Conservation (phyloP, 2,888 invertebrate genomes). For the Elegia similella region DNA sequence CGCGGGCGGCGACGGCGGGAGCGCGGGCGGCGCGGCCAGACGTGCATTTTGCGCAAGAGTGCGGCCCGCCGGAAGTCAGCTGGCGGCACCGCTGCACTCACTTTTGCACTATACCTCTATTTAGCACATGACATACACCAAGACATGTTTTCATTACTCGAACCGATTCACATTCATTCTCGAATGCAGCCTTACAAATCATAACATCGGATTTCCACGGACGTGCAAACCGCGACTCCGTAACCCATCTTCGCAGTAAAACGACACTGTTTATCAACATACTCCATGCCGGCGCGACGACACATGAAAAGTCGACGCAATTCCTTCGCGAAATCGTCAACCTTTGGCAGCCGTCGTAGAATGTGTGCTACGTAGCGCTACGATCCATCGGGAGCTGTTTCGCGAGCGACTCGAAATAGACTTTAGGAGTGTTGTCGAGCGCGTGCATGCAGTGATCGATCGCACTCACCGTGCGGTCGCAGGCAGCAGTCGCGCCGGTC, state of each 20-base stretch:
- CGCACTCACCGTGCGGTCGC: constrained; percentile 79
- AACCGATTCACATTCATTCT: constrained; percentile 42
- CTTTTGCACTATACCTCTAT: constrained; percentile 13
- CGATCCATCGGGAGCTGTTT: constrained; percentile 55
- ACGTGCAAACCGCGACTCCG: constrained; percentile 31
- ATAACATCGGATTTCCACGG: constrained; percentile 53
- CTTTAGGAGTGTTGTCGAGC: constrained; percentile 57
- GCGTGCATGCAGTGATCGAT: constrained; percentile 72
- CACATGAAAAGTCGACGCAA: constrained; percentile 52
- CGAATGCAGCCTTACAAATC: constrained; percentile 48
- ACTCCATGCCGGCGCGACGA: constrained; percentile 44
- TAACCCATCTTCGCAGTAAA: constrained; percentile 56
- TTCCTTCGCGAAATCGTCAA: constrained; percentile 50
- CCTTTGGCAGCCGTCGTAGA: constrained; percentile 44
- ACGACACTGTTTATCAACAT: constrained; percentile 77
- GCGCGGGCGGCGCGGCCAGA: constrained; percentile 30
- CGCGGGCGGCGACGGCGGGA: constrained; percentile 31
- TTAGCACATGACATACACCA: constrained; percentile 13
- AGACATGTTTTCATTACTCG: constrained; percentile 45
- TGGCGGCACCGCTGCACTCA: constrained; percentile 36
- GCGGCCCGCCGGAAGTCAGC: constrained; percentile 60
- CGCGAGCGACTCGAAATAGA: constrained; percentile 76
- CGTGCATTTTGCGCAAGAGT: constrained; percentile 54
- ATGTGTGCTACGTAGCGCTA: constrained; percentile 46
- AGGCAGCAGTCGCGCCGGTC: constrained; percentile 63